Evolutionary conservation across 2,797 vertebrate genomes (phyloP), one percentile per base, ranked within the genome.

Genomic region (Anabas testudineus): DNA sequence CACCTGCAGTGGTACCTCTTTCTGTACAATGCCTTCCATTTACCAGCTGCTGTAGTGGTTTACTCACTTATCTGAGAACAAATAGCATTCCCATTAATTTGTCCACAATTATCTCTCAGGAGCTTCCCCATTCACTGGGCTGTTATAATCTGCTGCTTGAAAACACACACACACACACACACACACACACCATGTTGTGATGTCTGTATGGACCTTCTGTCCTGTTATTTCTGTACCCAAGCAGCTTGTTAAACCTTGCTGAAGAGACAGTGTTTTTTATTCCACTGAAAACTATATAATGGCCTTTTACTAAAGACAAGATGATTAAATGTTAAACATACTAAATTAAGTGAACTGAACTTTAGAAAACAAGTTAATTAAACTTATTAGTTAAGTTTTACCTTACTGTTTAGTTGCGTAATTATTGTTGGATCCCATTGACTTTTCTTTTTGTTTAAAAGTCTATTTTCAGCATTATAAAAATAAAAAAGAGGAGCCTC

Each of bases 51-150:
- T 46, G 52, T 47, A 15, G 48, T 63, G 39, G 64, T 80, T 71
- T 59, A 61, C 15, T 76, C 37, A 10, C 74, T 77, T 64, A 59
- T 83, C 48, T 67, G 34, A 43, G 45, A 79, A 34, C 71, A 81
- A 78, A 63, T 64, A 36, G 42, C 13, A 18, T 65, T 79, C 32
- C 60, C 56, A 51, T 76, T 79, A 13, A 66, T 73, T 71, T 67
- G 63, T 68, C 26, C 5, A 51, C 56, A 54, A 47, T 76, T 53
- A n/a, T 84, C 60, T 52, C 82, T 41, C 54, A 55, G 39, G 62
- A 58, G 62, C 65, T 45, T 76, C 32, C 45, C 18, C 26, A 19
- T 66, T 14, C 46, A 47, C 65, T 42, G 34, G 19, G 28, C 39
- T 32, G 52, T 55, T 64, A n/a, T 26, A 22, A 69, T 81, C 48